phyloP scores from a whole-genome alignment of 2,888 invertebrate species.

The Teleiodes luculella region DNA sequence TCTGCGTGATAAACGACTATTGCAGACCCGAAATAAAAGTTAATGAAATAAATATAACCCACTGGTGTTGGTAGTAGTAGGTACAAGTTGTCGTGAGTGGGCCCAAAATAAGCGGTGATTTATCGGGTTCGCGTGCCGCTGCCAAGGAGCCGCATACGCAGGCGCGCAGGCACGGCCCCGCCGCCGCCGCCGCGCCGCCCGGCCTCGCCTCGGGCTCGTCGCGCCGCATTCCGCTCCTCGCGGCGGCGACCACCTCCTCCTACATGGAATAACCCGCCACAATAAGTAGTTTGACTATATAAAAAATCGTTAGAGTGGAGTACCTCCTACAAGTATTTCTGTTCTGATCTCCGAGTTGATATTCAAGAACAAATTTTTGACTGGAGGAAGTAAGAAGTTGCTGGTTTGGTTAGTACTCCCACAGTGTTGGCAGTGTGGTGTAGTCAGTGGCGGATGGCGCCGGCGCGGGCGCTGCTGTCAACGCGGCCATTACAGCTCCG shows the following conservation, averaged over 20 bases:
- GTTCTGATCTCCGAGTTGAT: no score
- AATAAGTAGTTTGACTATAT: no score
- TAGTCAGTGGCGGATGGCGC: neutral
- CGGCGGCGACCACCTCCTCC: no score
- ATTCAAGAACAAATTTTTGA: no score
- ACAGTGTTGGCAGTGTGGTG: no score
- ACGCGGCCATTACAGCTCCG: neutral
- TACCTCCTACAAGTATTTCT: no score
- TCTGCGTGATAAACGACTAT: slow-evolving; percentile 13
- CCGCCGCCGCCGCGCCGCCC: neutral
- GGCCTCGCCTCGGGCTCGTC: neutral
- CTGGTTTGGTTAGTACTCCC: no score
- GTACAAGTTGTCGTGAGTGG: slow-evolving; percentile 2
- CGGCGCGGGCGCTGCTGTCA: neutral
- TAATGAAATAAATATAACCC: slow-evolving; percentile 24
- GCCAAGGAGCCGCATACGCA: neutral
- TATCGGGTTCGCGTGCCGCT: slow-evolving; percentile 11
- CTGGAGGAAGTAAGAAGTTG: no score
- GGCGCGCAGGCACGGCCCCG: neutral
- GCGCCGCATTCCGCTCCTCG: neutral
- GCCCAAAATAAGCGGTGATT: slow-evolving; percentile 16
- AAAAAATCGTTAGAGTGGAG: no score
- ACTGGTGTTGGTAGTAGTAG: slow-evolving; percentile 5
- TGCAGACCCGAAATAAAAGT: slow-evolving; percentile 20
- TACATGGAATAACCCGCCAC: no score